phyloP scores from a whole-genome alignment of 1,140 invertebrate genomes.

The Maconellicoccus hirsutus region DNA sequence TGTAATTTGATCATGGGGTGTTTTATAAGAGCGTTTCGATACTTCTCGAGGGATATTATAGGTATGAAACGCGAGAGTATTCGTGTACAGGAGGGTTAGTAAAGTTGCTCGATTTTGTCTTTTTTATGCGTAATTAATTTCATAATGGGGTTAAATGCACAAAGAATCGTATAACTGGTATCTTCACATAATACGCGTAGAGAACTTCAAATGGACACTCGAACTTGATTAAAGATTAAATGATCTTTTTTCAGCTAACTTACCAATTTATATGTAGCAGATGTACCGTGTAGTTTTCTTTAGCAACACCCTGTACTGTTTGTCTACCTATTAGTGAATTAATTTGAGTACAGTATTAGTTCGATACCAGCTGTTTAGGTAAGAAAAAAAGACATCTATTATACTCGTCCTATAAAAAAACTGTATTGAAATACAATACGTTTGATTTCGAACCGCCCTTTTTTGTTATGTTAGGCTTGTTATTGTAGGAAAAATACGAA shows the following conservation, averaged over 20 bases:
- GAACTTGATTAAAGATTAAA: too few species aligned
- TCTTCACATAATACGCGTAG: too few species aligned
- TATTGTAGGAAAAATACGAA: background rate
- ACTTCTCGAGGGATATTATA: background rate
- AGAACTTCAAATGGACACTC: too few species aligned
- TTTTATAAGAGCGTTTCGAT: background rate
- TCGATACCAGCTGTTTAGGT: background rate
- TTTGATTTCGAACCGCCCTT: slow-evolving; percentile 3
- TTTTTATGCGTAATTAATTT: too few species aligned
- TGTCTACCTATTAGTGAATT: slow-evolving; percentile 5
- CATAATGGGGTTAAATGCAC: too few species aligned
- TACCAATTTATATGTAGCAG: too few species aligned
- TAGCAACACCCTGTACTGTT: background rate
- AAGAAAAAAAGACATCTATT: background rate
- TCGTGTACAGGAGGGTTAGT: background rate
- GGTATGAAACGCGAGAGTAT: background rate
- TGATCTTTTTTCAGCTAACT: too few species aligned
- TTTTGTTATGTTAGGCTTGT: background rate
- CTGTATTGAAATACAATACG: slow-evolving; percentile 5
- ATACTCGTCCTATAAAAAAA: background rate
- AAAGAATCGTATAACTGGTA: too few species aligned
- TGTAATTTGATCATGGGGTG: background rate
- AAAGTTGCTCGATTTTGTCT: background rate
- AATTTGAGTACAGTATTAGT: background rate
- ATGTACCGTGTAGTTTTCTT: background rate